Percentiles rank a stretch among this genome's conserved stretches.
Evolutionary conservation across 2,797 vertebrate species (phyloP).

Genomic region (Hippoglossus hippoglossus): DNA sequence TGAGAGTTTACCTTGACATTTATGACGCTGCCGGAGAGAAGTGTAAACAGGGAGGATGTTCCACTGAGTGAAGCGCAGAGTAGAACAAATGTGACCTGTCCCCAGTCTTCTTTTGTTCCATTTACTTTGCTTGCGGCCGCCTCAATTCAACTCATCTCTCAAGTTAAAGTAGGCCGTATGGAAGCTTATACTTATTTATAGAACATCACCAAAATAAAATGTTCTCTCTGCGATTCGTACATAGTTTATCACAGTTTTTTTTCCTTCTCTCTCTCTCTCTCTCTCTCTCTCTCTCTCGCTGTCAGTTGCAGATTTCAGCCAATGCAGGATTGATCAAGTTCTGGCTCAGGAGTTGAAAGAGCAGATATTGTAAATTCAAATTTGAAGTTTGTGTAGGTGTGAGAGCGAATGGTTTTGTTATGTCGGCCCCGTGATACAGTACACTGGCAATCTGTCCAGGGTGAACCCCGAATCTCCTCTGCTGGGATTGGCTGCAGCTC

Average conservation of each 20-base stretch:
- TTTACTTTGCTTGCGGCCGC: constrained; percentile 59
- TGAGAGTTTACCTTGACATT: constrained; percentile 53
- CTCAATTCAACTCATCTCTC: constrained; percentile 47
- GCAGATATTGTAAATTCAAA: not conserved
- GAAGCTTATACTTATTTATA: constrained; percentile 64
- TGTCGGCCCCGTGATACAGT: too few species aligned
- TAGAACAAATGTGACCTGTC: constrained; percentile 39
- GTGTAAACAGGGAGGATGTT: constrained; percentile 43
- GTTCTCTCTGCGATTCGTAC: constrained; percentile 42
- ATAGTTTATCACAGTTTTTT: not conserved
- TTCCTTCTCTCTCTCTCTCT: not conserved
- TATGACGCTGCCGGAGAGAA: constrained; percentile 34
- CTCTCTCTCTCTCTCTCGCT: not conserved
- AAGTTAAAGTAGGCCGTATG: constrained; percentile 67
- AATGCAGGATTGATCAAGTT: not conserved
- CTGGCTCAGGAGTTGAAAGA: not conserved
- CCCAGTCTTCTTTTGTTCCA: constrained; percentile 53
- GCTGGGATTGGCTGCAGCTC: too few species aligned
- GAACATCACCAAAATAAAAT: constrained; percentile 44
- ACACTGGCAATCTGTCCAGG: too few species aligned
- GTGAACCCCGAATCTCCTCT: too few species aligned
- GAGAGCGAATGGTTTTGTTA: too few species aligned
- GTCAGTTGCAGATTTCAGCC: not conserved
- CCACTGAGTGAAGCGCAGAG: constrained; percentile 34
- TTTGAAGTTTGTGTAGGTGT: too few species aligned